Percentiles rank a stretch among this genome's conserved stretches.
Evolutionary conservation across 2,888 invertebrate genomes (phyloP).

Genomic region (Tenthredo scrophulariae): DNA sequence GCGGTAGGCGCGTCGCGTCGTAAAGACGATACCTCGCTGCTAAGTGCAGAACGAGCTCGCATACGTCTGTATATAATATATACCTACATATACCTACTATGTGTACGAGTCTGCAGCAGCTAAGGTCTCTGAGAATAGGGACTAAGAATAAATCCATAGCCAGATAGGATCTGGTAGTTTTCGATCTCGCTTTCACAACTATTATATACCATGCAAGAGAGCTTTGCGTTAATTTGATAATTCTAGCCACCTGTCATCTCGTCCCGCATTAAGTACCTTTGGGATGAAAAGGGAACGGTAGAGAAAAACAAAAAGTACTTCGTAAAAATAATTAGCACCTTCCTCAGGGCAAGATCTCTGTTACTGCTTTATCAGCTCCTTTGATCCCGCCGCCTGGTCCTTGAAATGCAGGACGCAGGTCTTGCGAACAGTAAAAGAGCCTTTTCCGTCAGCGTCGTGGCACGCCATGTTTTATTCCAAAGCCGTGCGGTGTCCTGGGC

Average conservation of each 20-base stretch:
- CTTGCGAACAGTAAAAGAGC: constrained; percentile 54
- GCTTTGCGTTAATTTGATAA: constrained; percentile 26
- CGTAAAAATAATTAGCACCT: constrained; percentile 53
- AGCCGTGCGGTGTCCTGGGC: constrained; percentile 49
- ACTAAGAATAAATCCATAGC: constrained; percentile 11
- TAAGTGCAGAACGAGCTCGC: constrained; percentile 38
- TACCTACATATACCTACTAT: neutral
- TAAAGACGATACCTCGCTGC: constrained; percentile 35
- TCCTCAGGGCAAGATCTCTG: constrained; percentile 30
- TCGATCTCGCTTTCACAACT: constrained; percentile 19
- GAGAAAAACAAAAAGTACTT: constrained; percentile 38
- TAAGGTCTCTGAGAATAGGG: neutral
- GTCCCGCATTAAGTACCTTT: neutral
- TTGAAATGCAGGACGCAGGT: constrained; percentile 54
- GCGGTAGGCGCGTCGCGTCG: constrained; percentile 41
- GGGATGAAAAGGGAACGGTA: neutral
- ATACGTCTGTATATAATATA: neutral
- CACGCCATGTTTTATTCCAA: constrained; percentile 52
- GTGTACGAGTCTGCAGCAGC: neutral
- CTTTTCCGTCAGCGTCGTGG: constrained; percentile 41
- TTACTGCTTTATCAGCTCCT: constrained; percentile 49
- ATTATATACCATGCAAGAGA: neutral
- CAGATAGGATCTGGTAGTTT: constrained; percentile 13
- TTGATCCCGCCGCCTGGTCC: constrained; percentile 53
- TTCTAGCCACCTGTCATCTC: constrained; percentile 33